Evolutionary conservation across 1,140 invertebrate species (phyloP).

Genomic region (Drosophila grimshawi): DNA sequence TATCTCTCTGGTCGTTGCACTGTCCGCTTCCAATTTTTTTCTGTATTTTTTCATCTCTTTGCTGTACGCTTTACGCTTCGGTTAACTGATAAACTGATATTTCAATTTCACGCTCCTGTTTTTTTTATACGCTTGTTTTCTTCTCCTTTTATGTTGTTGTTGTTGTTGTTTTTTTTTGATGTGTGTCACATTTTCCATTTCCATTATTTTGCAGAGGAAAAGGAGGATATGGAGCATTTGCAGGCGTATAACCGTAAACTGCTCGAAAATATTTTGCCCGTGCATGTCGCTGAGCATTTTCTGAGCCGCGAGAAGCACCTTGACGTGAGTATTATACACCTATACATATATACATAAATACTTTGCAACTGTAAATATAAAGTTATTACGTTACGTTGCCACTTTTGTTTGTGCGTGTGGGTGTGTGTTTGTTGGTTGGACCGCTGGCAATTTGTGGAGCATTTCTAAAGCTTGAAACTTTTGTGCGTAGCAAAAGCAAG

Average conservation of each 20-base stretch:
- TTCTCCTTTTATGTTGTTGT: slow-evolving; percentile 11
- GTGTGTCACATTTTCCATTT: background rate
- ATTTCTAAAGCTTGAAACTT: slow-evolving; percentile 15
- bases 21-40: slow-evolving; percentile 2
- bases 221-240: slow-evolving; percentile 97
- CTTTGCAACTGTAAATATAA: slow-evolving; percentile 6
- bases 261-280: slow-evolving; percentile 96
- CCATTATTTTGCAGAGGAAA: slow-evolving; percentile 89
- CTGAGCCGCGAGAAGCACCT: slow-evolving; percentile 92
- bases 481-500: slow-evolving; percentile 9
- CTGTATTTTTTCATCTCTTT: slow-evolving; percentile 30
- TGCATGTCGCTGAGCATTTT: slow-evolving; percentile 97
- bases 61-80: slow-evolving; percentile 48
- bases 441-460: slow-evolving; percentile 1
- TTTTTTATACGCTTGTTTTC: slow-evolving; percentile 36
- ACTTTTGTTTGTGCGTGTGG: background rate
- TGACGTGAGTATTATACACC: slow-evolving; percentile 87
- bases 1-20: background rate
- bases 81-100: slow-evolving; percentile 80
- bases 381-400: background rate
- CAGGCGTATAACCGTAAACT: slow-evolving; percentile 97
- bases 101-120: slow-evolving; percentile 77
- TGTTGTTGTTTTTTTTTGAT: background rate
- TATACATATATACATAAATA: slow-evolving; percentile 2
- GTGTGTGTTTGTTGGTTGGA: slow-evolving; percentile 1